Percentiles rank a stretch among this genome's conserved stretches.
Conservation (phyloP, 2,113 vertebrate species). For the Acrocephalus arundinaceus region DNA sequence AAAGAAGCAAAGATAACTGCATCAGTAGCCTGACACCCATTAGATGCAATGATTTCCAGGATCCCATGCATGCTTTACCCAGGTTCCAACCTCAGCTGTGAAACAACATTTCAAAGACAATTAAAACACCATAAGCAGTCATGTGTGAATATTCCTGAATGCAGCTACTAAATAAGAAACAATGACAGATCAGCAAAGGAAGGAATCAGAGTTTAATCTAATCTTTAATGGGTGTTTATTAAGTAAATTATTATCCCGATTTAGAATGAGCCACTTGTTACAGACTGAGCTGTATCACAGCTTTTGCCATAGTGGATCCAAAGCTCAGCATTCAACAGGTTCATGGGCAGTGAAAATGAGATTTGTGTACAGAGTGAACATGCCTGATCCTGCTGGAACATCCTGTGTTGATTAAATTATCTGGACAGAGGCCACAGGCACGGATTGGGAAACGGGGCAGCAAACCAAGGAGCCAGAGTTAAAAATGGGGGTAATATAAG, state of each 20-base stretch:
- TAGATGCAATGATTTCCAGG: not conserved
- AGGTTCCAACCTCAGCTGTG: conserved; percentile 22
- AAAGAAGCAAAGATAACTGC: not conserved
- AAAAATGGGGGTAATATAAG: not conserved
- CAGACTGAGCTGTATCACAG: not conserved
- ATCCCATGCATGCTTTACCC: not conserved
- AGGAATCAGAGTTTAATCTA: conserved; percentile 21
- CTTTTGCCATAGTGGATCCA: not conserved
- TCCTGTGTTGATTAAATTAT: fast-evolving
- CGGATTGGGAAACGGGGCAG: not conserved
- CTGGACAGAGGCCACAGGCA: not conserved
- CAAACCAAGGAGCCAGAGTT: not conserved
- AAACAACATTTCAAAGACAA: conserved; percentile 43
- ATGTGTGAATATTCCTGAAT: conserved; percentile 38
- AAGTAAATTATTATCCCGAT: not conserved
- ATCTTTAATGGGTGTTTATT: conserved; percentile 8
- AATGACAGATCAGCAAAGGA: not conserved
- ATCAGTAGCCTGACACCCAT: not conserved
- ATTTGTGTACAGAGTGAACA: not conserved
- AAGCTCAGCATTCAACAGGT: not conserved
- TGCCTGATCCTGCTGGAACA: not conserved
- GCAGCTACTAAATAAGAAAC: conserved; percentile 14
- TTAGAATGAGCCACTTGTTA: not conserved
- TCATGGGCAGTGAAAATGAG: not conserved
- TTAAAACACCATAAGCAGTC: conserved; percentile 48